Evolutionary conservation across 2,113 vertebrate species (phyloP).

Genomic region (Otocyon megalotis): DNA sequence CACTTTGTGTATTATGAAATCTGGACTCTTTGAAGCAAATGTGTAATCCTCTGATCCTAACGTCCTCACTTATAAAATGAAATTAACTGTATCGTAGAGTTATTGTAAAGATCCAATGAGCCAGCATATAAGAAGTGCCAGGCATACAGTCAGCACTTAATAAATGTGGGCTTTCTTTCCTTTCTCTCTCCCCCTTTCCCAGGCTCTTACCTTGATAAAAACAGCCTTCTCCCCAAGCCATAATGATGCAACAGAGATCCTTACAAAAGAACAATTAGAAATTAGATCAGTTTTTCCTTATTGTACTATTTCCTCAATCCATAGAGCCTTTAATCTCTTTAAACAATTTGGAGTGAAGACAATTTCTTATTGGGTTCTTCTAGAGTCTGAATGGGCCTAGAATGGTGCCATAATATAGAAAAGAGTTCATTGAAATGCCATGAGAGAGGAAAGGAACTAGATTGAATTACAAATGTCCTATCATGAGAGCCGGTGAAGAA

Average conservation of each 20-base stretch:
- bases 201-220: conserved; percentile 24
- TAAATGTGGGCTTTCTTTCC: background rate
- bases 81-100: background rate
- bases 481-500: background rate
- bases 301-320: background rate
- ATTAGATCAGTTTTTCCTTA: background rate
- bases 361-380: background rate
- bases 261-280: conserved; percentile 30
- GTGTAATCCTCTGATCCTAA: background rate
- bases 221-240: conserved; percentile 24
- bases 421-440: background rate
- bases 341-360: background rate
- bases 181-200: background rate
- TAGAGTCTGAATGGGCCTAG: background rate
- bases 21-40: background rate
- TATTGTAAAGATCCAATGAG: background rate
- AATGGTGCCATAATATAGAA: background rate
- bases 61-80: background rate
- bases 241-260: background rate
- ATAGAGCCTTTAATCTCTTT: background rate
- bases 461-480: background rate
- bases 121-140: background rate
- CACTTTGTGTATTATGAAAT: background rate
- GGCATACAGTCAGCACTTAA: background rate
- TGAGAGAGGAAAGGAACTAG: background rate